Base-by-base conservation (phyloP, 2,797 vertebrate species). In the Adrianichthys oophorus region DNA sequence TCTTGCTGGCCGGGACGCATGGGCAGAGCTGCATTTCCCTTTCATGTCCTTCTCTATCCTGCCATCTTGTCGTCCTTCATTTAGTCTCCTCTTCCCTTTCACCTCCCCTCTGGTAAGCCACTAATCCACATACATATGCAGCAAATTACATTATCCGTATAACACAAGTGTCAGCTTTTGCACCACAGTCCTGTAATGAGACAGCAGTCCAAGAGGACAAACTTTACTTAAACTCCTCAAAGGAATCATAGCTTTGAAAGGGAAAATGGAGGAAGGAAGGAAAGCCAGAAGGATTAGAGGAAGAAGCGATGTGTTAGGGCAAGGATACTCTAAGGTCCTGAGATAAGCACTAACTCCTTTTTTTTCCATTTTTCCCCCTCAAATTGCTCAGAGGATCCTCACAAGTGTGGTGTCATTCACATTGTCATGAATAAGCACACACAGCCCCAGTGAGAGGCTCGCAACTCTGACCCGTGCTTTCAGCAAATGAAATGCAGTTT, bases 361-460 rank as follows among this genome's bases (percentile, higher is more conserved):
- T 45, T 58, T 61, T 58, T 59, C 52, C 47, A 62, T 65, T 15
- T 43, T 61, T 53, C 66, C 50, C 41, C 52, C 45, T 78, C 21
- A 49, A 67, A 65, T 60, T 47, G 52, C 62, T 75, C 61, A 29
- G 32, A 76, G 50, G 58, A 65, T 61, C 49, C 60, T 74, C 48
- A 69, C 53, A 80, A 56, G 62, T 55, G 37, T 64, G 29, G 49
- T 46, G 64, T 67, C 70, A 59, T 42, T 17, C 56, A 46, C 53
- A 55, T 37, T 51, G 37, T 37, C 56, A 82, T 81, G 87, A 80
- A 92, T 90, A 91, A 88, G 89, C 47, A 59, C 17, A 58, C 54
- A 51, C 3, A 58, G 61, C 59, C n/a, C 10, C 12, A 37, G 3
- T 37, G 10, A 2, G 32, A 37, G 32, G 32, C 10, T 37, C 29